Evolutionary conservation across 2,888 invertebrate genomes (phyloP).

Genomic region (Aromia moschata): DNA sequence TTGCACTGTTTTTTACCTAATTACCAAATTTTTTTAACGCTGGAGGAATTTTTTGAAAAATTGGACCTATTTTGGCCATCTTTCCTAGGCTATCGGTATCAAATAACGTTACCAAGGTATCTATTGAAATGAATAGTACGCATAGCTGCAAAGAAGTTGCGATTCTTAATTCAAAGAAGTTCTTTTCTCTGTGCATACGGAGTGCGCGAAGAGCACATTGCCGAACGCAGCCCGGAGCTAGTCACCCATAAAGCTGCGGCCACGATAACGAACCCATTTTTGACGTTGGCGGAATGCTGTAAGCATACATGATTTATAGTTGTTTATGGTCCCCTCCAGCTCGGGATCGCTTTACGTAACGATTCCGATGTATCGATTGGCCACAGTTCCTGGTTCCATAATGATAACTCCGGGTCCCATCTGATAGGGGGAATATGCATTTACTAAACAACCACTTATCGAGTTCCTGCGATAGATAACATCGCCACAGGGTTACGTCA

Average conservation of each 20-base stretch:
- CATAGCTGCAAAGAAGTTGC: too few relatives aligned
- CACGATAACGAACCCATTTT: constrained; percentile 45
- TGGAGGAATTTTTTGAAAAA: too few relatives aligned
- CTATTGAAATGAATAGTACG: too few relatives aligned
- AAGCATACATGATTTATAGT: constrained; percentile 45
- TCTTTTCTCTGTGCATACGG: too few relatives aligned
- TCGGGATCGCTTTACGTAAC: constrained; percentile 45
- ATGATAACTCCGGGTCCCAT: constrained; percentile 47
- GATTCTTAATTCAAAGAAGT: too few relatives aligned
- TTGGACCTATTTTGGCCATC: too few relatives aligned
- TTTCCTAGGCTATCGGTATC: too few relatives aligned
- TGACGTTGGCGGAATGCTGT: constrained; percentile 34
- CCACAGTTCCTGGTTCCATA: constrained; percentile 49
- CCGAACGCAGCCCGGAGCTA: constrained; percentile 32
- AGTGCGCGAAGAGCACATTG: constrained; percentile 19
- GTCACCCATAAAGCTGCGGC: constrained; percentile 43
- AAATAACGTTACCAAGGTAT: too few relatives aligned
- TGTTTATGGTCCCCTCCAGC: constrained; percentile 45
- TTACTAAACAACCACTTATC: constrained; percentile 44
- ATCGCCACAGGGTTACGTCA: constrained; percentile 32
- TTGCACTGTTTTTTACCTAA: too few relatives aligned
- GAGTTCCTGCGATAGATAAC: constrained; percentile 38
- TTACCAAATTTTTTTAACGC: too few relatives aligned
- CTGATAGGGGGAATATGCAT: constrained; percentile 48
- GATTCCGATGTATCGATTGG: constrained; percentile 52